A percentile compares a stretch with the other conserved stretches of the same genome.
Conservation (phyloP, 2,888 invertebrate species). For the Meghimatium bilineatum region DNA sequence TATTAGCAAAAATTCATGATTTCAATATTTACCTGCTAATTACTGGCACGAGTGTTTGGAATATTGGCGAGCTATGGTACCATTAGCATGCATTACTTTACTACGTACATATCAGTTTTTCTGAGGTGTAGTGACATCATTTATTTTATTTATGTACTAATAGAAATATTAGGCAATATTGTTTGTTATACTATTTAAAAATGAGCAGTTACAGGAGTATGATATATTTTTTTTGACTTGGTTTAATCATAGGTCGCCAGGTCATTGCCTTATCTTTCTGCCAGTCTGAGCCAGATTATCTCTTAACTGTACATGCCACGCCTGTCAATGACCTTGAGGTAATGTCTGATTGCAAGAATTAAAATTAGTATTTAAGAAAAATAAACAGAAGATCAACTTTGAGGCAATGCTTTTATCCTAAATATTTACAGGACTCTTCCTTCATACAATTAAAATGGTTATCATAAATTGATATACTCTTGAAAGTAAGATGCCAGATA, state of each 20-base stretch:
- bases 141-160: too few species aligned
- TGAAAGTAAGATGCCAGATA: too few species aligned
- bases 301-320: conserved; percentile 36
- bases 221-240: neutral
- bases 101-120: too few species aligned
- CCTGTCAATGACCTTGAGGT: neutral
- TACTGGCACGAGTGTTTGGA: too few species aligned
- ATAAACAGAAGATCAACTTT: neutral
- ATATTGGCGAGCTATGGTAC: too few species aligned
- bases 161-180: too few species aligned
- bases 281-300: conserved; percentile 68
- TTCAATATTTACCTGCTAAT: too few species aligned
- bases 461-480: neutral
- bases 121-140: too few species aligned
- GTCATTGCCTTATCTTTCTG: conserved; percentile 71
- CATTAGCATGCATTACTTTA: too few species aligned
- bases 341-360: neutral
- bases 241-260: conserved; percentile 67
- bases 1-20: too few species aligned
- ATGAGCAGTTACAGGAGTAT: too few species aligned
- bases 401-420: neutral
- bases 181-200: too few species aligned
- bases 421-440: neutral
- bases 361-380: neutral
- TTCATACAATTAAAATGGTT: neutral